Conservation (phyloP, 2,113 vertebrate genomes). For the Chaetops frenatus region DNA sequence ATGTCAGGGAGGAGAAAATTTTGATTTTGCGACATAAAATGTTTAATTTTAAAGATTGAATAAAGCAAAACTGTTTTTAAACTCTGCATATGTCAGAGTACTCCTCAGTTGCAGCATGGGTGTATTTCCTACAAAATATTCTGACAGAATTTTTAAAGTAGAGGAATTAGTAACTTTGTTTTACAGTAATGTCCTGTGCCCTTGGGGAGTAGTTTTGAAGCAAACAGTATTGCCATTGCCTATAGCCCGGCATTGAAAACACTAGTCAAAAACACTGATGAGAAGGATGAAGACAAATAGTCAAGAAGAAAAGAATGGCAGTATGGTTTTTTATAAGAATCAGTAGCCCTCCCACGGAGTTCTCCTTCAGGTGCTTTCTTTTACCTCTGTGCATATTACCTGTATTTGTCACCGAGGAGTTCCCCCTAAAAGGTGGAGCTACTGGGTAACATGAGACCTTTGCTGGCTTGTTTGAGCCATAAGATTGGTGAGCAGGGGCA, state of each 20-base stretch:
- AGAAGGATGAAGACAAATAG: background rate
- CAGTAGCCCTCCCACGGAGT: background rate
- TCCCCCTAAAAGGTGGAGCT: background rate
- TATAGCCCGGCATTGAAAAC: background rate
- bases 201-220: background rate
- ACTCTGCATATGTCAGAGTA: background rate
- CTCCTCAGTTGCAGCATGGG: background rate
- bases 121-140: background rate
- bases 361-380: background rate
- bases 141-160: background rate
- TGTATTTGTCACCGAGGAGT: background rate
- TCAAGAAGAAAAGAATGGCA: background rate
- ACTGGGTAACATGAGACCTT: background rate
- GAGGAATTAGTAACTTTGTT: background rate
- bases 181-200: background rate
- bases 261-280: background rate
- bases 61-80: background rate
- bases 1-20: background rate
- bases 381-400: background rate
- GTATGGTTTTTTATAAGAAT: background rate
- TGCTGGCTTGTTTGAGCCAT: background rate
- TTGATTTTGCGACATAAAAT: constrained; percentile 21
- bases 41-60: constrained; percentile 9
- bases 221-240: background rate
- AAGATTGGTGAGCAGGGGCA: background rate